These are phyloP conservation scores for Chrysolina oricalcia DNA, from an alignment of 2,888 invertebrate genomes.

Conservation along the genomic window DNA sequence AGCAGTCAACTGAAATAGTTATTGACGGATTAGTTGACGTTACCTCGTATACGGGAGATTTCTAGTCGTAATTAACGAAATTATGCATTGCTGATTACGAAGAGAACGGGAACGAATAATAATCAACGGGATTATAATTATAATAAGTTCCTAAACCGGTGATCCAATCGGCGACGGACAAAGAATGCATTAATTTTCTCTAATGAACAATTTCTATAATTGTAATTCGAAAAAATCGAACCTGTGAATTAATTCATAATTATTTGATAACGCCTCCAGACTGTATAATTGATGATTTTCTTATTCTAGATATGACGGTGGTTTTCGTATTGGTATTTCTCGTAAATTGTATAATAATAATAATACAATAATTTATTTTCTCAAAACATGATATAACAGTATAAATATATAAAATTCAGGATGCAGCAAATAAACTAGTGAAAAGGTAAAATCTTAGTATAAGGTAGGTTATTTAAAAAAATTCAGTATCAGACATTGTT, in stretches of 20 bases:
- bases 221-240: background rate
- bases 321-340: background rate
- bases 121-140: constrained; percentile 16
- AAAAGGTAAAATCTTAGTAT: too few species aligned
- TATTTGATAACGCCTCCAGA: background rate
- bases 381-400: too few species aligned
- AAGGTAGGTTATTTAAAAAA: too few species aligned
- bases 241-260: constrained; percentile 13
- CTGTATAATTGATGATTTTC: constrained; percentile 7
- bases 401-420: too few species aligned
- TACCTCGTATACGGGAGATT: background rate
- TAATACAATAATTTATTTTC: too few species aligned
- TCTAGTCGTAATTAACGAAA: background rate
- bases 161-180: constrained; percentile 4
- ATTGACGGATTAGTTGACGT: background rate
- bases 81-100: constrained; percentile 1
- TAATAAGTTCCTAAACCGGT: constrained; percentile 18
- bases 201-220: constrained; percentile 6
- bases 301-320: background rate
- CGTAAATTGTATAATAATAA: too few species aligned
- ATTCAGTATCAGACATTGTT: too few species aligned
- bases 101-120: constrained; percentile 6
- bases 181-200: constrained; percentile 16
- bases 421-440: too few species aligned
- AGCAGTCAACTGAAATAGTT: too few species aligned